Evolutionary conservation across 2,797 vertebrate genomes (phyloP), one percentile per base, ranked within the genome.

Genomic region (Pseudochirops cupreus): DNA sequence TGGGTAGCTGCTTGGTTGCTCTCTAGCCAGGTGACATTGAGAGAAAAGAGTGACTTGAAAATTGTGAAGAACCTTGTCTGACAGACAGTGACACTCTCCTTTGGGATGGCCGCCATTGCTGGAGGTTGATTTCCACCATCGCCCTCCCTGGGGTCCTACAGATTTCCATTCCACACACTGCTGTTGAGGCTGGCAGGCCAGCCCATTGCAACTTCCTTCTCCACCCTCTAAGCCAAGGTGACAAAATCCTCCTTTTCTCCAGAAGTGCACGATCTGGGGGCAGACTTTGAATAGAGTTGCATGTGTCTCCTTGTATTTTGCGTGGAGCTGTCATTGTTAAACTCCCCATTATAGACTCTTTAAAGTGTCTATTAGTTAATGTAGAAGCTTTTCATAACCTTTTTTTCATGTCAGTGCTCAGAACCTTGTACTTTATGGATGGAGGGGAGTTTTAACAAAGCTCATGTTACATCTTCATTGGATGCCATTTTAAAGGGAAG

Each of bases 371-470:
- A 2, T 58, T 95, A 24, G n/a, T 91, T 82, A 52, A 92, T 91
- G n/a, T 28, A 95, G 39, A 87, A 87, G 56, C 62, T 96, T 93
- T 56, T 12, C 91, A 96, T 95, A 96, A 90, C 74, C 74, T 87
- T 74, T 74, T 59, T 87, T 87, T 87, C 67, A 82, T 5, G 0
- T 91, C 56, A 28, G 1, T 58, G 0, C 93, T 95, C 56, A 0
- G 39, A 93, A 93, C 59, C 95, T 95, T 87, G 94, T 54, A 1
- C n/a, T 95, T 95, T 90, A 52, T 89, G 52, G 94, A 93, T 67
- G 82, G n/a, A 87, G 67, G 11, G 55, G 52, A 55, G 56, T 87
- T 93, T 5, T 82, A 59, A 92, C 74, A 87, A 39, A 92, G 11
- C 54, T 1, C 0, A 5, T 0, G 39, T 3, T 94, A 90, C 31